These are phyloP conservation scores for Hemistola chrysoprasaria DNA, from an alignment of 2,888 invertebrate genomes.

Conservation along the genomic window DNA sequence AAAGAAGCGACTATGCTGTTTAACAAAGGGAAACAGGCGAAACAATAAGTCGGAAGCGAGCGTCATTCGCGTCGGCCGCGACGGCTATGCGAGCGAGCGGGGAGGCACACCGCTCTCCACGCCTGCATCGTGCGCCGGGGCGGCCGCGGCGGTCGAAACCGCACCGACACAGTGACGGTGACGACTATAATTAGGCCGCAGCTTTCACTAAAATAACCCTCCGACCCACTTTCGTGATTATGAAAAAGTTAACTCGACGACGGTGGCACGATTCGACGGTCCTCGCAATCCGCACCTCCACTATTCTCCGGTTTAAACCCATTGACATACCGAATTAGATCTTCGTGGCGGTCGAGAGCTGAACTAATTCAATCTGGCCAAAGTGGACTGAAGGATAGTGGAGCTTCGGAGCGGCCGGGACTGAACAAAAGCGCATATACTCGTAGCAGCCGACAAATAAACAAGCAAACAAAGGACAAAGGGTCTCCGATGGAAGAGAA, in stretches of 20 bases:
- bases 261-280: slow-evolving; percentile 34
- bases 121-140: slow-evolving; percentile 7
- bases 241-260: slow-evolving; percentile 38
- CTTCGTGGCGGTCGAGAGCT: slow-evolving; percentile 44
- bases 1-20: slow-evolving; percentile 59
- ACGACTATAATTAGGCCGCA: slow-evolving; percentile 35
- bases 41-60: slow-evolving; percentile 47
- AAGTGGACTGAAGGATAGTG: slow-evolving; percentile 53
- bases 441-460: slow-evolving; percentile 41
- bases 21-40: slow-evolving; percentile 52
- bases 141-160: too few relatives aligned
- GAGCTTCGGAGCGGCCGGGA: slow-evolving; percentile 32
- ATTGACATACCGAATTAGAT: slow-evolving; percentile 69
- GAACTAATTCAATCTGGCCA: slow-evolving; percentile 62
- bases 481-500: slow-evolving; percentile 38
- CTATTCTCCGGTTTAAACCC: slow-evolving; percentile 61
- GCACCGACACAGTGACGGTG: too few relatives aligned
- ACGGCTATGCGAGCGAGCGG: slow-evolving; percentile 13
- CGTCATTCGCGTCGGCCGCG: too few relatives aligned
- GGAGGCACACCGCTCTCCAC: slow-evolving; percentile 3
- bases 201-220: slow-evolving; percentile 34
- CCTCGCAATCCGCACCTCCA: slow-evolving; percentile 9
- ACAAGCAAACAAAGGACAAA: slow-evolving; percentile 50
- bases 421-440: slow-evolving; percentile 57
- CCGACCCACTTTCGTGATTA: slow-evolving; percentile 43